Conservation (phyloP, 1,140 invertebrate species). For the Capitella teleta region DNA sequence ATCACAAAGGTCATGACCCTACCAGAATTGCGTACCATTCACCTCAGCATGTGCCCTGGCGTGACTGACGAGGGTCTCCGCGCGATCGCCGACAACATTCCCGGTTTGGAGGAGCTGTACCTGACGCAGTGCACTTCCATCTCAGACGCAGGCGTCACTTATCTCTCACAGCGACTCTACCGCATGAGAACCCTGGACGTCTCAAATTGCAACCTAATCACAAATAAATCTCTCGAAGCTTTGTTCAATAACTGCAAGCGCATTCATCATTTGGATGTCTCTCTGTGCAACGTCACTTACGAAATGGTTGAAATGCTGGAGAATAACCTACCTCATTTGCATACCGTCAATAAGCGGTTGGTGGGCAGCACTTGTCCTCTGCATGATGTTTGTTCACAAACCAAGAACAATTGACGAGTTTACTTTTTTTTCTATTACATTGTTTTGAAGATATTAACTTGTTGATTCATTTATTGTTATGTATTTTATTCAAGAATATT, state of each 20-base stretch:
- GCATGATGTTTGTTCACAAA: no score
- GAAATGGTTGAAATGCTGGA: conserved; percentile 28
- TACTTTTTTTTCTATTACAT: no score
- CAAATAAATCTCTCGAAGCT: conserved; percentile 50
- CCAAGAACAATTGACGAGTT: no score
- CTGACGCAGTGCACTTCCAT: conserved; percentile 52
- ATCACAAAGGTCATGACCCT: conserved; percentile 53
- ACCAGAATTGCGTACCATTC: conserved; percentile 49
- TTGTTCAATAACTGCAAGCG: conserved; percentile 49
- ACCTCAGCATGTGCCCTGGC: conserved; percentile 55
- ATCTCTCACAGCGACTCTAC: conserved; percentile 47
- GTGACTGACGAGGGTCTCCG: conserved; percentile 54
- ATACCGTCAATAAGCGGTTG: not conserved
- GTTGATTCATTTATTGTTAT: no score
- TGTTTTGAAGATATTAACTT: no score
- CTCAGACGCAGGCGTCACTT: conserved; percentile 52
- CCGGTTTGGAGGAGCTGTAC: conserved; percentile 56
- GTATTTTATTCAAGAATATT: no score
- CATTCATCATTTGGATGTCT: conserved; percentile 50
- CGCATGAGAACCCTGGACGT: conserved; percentile 54
- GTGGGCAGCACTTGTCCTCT: not conserved
- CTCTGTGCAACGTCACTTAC: conserved; percentile 49
- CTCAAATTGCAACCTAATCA: conserved; percentile 56
- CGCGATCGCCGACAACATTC: conserved; percentile 52
- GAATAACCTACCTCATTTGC: conserved; percentile 7